Evolutionary conservation across 1,140 invertebrate species (phyloP).

Genomic region (Planococcus citri): DNA sequence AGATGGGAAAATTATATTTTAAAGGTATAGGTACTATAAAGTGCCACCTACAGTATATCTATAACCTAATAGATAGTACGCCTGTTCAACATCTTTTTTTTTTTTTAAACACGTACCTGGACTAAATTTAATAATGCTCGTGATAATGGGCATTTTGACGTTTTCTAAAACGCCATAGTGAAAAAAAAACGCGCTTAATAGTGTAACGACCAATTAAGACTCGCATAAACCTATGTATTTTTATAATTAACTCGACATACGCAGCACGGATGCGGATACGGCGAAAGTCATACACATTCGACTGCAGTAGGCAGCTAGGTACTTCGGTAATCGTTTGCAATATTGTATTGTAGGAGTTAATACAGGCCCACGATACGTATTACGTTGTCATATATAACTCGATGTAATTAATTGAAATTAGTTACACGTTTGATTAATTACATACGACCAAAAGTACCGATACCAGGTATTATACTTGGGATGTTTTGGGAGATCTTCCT

Average conservation of each 20-base stretch:
- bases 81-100: too few species aligned
- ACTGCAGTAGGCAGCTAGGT: too few species aligned
- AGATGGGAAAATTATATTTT: neutral
- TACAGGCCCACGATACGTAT: neutral
- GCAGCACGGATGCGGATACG: neutral
- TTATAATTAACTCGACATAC: neutral
- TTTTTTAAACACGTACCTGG: neutral
- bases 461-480: too few species aligned
- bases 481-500: too few species aligned
- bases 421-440: neutral
- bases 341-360: neutral
- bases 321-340: neutral
- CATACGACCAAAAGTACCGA: neutral
- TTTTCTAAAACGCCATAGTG: neutral
- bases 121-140: neutral
- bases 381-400: neutral
- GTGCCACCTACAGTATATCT: too few species aligned
- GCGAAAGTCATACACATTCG: neutral
- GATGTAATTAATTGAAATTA: neutral
- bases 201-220: neutral
- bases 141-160: neutral
- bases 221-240: neutral
- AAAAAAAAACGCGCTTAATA: constrained; percentile 7
- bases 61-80: too few species aligned
- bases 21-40: too few species aligned